Conservation (phyloP, 2,113 vertebrate species). For the Mus pahari region DNA sequence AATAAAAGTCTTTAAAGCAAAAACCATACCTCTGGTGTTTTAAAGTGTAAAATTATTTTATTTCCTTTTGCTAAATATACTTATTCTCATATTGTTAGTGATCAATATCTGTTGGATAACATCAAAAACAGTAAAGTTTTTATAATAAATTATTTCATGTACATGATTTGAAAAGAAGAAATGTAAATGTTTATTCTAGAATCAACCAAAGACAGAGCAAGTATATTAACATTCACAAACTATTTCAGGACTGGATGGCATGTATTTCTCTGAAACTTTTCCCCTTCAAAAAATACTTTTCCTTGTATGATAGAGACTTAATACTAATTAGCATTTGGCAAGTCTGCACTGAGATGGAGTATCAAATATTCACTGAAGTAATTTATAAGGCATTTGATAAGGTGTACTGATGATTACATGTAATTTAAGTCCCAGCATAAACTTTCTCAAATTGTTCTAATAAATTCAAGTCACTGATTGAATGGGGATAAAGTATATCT, state of each 20-base stretch:
- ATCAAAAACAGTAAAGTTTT: not conserved
- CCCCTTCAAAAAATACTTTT: conserved; percentile 7
- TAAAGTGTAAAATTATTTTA: not conserved
- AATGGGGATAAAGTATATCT: conserved; percentile 61
- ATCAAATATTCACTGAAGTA: conserved; percentile 59
- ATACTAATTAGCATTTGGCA: conserved; percentile 66
- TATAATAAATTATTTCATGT: not conserved
- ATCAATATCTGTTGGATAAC: not conserved
- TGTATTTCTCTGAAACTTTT: conserved; percentile 14
- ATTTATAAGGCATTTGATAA: conserved; percentile 76
- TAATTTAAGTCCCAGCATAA: conserved; percentile 75
- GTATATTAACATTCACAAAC: not conserved
- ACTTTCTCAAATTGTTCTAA: conserved; percentile 74
- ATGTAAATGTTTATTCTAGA: not conserved
- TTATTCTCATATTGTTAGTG: not conserved
- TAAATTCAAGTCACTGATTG: conserved; percentile 71
- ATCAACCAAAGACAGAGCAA: not conserved
- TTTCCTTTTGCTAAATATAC: not conserved
- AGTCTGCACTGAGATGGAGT: conserved; percentile 50
- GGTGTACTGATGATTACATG: conserved; percentile 75
- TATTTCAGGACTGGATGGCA: not conserved
- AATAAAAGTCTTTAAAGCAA: not conserved
- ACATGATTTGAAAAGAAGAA: not conserved
- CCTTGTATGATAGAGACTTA: not conserved
- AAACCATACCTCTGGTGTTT: no score